Conservation (phyloP, 2,797 vertebrate genomes). For the Apogon hyalosoma region DNA sequence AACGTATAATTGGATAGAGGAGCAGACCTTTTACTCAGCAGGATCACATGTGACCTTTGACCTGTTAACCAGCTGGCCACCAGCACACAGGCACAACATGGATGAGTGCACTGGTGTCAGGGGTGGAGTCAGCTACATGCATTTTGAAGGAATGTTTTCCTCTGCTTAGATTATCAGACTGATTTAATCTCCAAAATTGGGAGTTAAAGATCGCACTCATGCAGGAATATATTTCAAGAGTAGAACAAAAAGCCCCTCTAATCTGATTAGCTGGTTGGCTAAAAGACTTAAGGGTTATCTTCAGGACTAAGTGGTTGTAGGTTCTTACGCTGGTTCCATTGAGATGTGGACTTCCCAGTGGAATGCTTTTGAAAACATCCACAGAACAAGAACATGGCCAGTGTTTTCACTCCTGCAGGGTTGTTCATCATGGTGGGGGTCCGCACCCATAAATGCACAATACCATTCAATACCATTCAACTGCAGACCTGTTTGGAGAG, state of each 20-base stretch:
- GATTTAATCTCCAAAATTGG: constrained; percentile 21
- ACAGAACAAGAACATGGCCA: neutral
- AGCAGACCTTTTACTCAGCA: constrained; percentile 32
- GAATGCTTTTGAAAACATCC: neutral
- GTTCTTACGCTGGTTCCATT: constrained; percentile 1
- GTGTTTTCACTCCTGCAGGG: neutral
- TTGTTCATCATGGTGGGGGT: too few species aligned
- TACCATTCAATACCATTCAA: too few species aligned
- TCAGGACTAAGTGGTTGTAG: neutral
- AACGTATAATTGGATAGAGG: constrained; percentile 55
- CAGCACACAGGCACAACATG: neutral
- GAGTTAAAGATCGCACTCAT: neutral
- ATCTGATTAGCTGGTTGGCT: constrained; percentile 1
- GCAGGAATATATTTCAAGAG: neutral
- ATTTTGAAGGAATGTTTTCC: neutral
- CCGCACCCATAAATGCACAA: too few species aligned
- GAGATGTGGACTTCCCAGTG: neutral
- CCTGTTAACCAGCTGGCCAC: constrained; percentile 47
- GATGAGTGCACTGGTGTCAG: too few species aligned
- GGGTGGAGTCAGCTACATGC: neutral
- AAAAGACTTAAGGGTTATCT: neutral
- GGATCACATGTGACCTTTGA: constrained; percentile 63
- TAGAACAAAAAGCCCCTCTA: constrained; percentile 10
- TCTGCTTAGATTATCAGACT: neutral
- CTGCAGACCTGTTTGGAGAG: neutral